Evolutionary conservation across 2,113 vertebrate species (phyloP), one percentile per base, ranked within the genome.

Genomic region (Eleginops maclovinus): DNA sequence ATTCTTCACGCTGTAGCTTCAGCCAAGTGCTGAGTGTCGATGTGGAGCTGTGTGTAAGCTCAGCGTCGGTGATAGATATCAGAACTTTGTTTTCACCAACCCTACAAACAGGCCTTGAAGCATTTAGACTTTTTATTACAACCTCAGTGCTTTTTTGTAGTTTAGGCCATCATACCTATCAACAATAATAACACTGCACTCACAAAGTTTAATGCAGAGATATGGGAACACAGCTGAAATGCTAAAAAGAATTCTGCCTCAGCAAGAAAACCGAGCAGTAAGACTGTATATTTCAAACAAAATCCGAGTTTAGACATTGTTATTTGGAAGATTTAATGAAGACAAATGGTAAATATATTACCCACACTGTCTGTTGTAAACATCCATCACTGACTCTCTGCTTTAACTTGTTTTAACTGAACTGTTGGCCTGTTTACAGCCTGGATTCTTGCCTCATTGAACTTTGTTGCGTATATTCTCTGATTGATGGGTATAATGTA

Each of bases 301-400:
- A 63, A 55, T 10, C 49, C 24, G 14, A 36, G 49, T 63, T 55
- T 24, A 40, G 49, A 40, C 66, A 26, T 47, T 64, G 22, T 47
- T 47, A 28, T 28, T 19, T 19, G 22, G 10, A 15, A 56, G 46
- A 67, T 4, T 26, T 54, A 80, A 73, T 55, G 21, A 56, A 68
- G 63, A 49, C 47, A 60, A 58, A 58, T 46, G 17, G 43, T 43
- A n/a, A 26, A 40, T 46, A 9, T 21, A 72, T 72, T 50, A 46
- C 47, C 15, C 8, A 54, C 17, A 24, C 19, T 70, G 58, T 69
- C 43, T 65, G 50, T 7, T 64, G 31, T 43, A 26, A 67, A 47
- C 73, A 67, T 60, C 4, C 41, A 43, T 49, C 74, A 67, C 40
- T 28, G 6, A 66, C 17, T 47, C 46, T 58, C 12, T 61, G 28